Evolutionary conservation across 2,888 invertebrate genomes (phyloP), one percentile per base, ranked within the genome.

Genomic region (Hartigia nigra): DNA sequence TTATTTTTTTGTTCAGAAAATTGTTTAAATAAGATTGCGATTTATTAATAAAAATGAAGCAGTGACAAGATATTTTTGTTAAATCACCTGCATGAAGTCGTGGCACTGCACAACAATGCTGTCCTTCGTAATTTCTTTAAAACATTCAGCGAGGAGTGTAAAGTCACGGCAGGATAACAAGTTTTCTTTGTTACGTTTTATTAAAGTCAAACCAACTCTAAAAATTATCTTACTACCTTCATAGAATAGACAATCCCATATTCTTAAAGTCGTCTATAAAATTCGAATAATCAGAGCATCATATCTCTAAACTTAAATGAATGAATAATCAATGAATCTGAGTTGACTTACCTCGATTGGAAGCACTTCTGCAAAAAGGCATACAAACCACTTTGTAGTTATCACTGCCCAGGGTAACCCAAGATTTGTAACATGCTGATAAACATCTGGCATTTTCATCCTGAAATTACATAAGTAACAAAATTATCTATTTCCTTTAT

Each of bases 221-320:
- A 98, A 97, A 84, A 99, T 93, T 85, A 98, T 96, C 92, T 98
- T 98, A 80, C 96, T 96, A 74, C 98, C 98, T 92, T 99, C 98
- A 86, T 96, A 96, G 92, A 99, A 98, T 80, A 98, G 92, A 89
- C 98, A 98, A 92, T 99, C 98, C 98, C 98, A 98, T 92, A 98
- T 96, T 88, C 98, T 94, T 34, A 98, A 93, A 72, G 98, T 98
- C 12, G 98, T 98, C 95, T 95, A 91, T 39, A 90, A 90, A 81
- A 85, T 82, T 83, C 81, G 78, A 80, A 70, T 55, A 39, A 39
- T 39, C 14, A 55, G 9, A 55, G 23, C 39, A 55, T 23, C 9
- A 55, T 12, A 32, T 31, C 31, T 72, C 72, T 75, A 80, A 79
- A 78, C 55, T 81, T 37, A 69, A 37, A 78, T 9, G 5, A 5